Evolutionary conservation across 2,888 invertebrate species (phyloP).

Genomic region (Serripes groenlandicus): DNA sequence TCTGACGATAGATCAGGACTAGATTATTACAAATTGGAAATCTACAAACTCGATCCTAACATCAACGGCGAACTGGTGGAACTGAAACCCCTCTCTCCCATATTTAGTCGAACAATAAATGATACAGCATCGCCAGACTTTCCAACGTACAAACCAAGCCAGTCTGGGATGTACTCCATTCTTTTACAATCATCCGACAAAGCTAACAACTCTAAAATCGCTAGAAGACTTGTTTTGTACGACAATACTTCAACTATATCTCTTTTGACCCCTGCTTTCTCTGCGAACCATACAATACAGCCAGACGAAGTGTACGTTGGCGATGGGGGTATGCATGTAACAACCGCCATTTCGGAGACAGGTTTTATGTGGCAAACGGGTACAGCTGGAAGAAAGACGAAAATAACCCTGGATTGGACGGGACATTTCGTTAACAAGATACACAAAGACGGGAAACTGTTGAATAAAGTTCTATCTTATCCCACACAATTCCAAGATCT

Average conservation of each 20-base stretch:
- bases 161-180: conserved; percentile 68
- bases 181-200: conserved; percentile 69
- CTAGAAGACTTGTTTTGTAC: conserved; percentile 67
- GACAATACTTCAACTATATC: conserved; percentile 65
- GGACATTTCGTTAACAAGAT: conserved; percentile 69
- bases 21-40: conserved; percentile 40
- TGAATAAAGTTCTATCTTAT: conserved; percentile 63
- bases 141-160: conserved; percentile 51
- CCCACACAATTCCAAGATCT: conserved; percentile 57
- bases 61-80: conserved; percentile 32
- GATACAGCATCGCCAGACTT: not conserved
- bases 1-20: conserved; percentile 42
- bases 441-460: conserved; percentile 53
- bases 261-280: conserved; percentile 40
- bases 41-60: conserved; percentile 38
- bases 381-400: not conserved
- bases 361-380: conserved; percentile 39
- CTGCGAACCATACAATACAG: not conserved
- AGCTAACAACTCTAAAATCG: conserved; percentile 72
- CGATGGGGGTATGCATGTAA: conserved; percentile 40
- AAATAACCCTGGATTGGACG: conserved; percentile 57
- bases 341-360: conserved; percentile 57
- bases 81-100: conserved; percentile 37
- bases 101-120: conserved; percentile 12
- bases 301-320: conserved; percentile 13